Evolutionary conservation across 30 jellyfish, hydroid and myxozoan species (phyloP).

Genomic region (Phacellophora camtschatica): DNA sequence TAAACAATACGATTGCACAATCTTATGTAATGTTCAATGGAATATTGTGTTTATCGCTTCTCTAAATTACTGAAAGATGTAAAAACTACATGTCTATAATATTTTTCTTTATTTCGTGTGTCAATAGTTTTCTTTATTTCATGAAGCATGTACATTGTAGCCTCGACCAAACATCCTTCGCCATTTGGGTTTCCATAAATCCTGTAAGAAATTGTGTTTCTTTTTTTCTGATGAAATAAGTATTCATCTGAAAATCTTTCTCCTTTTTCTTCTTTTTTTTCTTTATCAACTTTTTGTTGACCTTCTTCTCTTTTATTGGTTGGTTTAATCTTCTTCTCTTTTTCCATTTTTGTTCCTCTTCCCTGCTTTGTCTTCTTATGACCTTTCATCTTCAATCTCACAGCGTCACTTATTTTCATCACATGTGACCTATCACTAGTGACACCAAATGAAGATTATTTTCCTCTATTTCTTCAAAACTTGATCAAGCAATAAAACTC

Average conservation of each 20-base stretch:
- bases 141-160: conserved; percentile 3
- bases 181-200: conserved; percentile 64
- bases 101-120: neutral
- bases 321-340: neutral
- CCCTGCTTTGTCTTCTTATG: neutral
- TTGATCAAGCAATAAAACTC: too few species aligned
- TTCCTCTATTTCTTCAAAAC: too few species aligned
- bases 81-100: too few species aligned
- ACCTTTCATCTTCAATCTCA: too few species aligned
- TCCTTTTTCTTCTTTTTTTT: neutral
- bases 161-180: conserved; percentile 47
- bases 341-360: neutral
- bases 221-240: neutral
- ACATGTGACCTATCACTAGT: too few species aligned
- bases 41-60: too few species aligned
- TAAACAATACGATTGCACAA: too few species aligned
- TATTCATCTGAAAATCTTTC: neutral
- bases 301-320: neutral
- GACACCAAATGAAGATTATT: too few species aligned
- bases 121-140: neutral
- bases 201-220: conserved; percentile 50
- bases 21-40: too few species aligned
- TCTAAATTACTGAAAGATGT: too few species aligned
- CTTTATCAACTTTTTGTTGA: neutral
- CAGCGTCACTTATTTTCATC: too few species aligned